These are phyloP conservation scores for Sitodiplosis mosellana DNA, from an alignment of 1,140 invertebrate species.

Conservation along the genomic window DNA sequence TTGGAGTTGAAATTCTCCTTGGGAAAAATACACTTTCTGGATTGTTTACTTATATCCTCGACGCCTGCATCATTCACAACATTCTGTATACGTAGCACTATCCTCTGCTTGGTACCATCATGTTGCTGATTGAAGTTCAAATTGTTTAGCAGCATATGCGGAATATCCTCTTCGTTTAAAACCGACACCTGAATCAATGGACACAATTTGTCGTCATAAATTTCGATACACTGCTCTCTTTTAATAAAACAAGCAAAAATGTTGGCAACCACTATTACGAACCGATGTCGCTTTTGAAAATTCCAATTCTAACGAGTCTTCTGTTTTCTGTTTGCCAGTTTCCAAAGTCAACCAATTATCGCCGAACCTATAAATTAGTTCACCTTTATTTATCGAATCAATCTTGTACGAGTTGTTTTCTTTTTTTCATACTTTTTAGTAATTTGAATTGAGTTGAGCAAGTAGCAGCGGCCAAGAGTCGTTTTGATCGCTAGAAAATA, in stretches of 20 bases:
- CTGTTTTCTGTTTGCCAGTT: not conserved
- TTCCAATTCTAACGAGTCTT: not conserved
- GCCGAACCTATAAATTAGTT: conserved; percentile 1
- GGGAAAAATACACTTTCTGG: conserved; percentile 30
- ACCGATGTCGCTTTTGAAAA: not conserved
- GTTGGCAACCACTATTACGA: not conserved
- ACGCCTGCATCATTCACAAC: conserved; percentile 16
- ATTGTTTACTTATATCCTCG: conserved; percentile 11
- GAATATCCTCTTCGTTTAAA: conserved; percentile 14
- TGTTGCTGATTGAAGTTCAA: not conserved
- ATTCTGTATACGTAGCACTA: not conserved
- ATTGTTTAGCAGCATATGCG: conserved; percentile 5
- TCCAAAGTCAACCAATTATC: not conserved
- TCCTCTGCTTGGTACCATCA: not conserved
- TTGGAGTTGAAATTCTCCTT: conserved; percentile 27
- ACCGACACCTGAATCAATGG: not conserved
- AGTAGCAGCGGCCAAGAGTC: conserved; percentile 30
- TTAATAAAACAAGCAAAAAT: not conserved
- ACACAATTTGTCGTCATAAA: not conserved
- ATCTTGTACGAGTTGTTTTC: not conserved
- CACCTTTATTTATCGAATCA: not conserved
- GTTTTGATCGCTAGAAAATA: conserved; percentile 29
- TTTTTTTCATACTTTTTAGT: conserved; percentile 7
- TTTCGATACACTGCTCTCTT: not conserved
- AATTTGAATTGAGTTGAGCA: conserved; percentile 29